phyloP scores from a whole-genome alignment of 2,113 vertebrate genomes.

The Malurus cyaneus region DNA sequence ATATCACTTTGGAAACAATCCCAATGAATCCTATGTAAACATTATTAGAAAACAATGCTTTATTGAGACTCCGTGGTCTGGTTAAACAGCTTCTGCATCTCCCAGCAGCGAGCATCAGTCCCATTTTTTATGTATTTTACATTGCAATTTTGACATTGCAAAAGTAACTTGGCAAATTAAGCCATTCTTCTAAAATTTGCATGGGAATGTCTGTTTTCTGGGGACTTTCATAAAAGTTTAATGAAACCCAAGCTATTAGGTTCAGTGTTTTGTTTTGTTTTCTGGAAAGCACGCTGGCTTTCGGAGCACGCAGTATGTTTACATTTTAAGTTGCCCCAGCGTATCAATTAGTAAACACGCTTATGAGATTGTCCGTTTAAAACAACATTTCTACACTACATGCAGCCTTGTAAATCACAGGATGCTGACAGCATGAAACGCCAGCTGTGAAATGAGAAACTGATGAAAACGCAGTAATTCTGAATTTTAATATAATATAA shows the following conservation, averaged over 20 bases:
- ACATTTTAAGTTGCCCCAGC: conserved; percentile 42
- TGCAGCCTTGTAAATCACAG: conserved; percentile 72
- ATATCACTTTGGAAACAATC: conserved; percentile 10
- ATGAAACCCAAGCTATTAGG: conserved; percentile 41
- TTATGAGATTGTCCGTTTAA: conserved; percentile 70
- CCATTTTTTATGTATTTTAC: background rate
- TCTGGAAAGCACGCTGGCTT: background rate
- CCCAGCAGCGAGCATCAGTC: background rate
- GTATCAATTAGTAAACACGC: conserved; percentile 70
- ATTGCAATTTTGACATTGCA: conserved; percentile 34
- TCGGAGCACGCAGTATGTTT: conserved; percentile 46
- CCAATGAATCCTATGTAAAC: background rate
- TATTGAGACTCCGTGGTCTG: background rate
- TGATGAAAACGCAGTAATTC: conserved; percentile 80
- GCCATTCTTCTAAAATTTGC: conserved; percentile 51
- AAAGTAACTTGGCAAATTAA: conserved; percentile 39
- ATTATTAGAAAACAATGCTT: conserved; percentile 28
- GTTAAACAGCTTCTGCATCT: background rate
- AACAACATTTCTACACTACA: conserved; percentile 55
- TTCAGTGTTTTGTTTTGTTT: background rate
- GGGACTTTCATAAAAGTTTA: conserved; percentile 55
- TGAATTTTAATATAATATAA: conserved; percentile 82
- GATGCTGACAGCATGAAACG: conserved; percentile 83
- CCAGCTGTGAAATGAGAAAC: conserved; percentile 85
- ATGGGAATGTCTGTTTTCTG: conserved; percentile 61